Evolutionary conservation across 2,797 vertebrate genomes (phyloP).

Genomic region (Danio kyathit): DNA sequence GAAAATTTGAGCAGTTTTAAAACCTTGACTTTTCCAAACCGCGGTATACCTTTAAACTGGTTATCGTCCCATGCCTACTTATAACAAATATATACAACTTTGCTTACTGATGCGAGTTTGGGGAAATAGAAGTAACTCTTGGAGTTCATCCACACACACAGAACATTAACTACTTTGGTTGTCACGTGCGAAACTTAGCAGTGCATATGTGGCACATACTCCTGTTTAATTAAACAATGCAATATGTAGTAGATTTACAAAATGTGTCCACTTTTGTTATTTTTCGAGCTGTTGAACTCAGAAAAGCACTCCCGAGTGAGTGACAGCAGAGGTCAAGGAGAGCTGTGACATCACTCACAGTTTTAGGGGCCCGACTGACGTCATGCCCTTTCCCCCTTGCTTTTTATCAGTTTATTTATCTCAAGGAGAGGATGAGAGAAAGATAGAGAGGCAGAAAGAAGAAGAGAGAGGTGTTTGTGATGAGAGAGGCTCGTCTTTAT

Average conservation of each 20-base stretch:
- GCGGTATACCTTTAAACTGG: too few species aligned
- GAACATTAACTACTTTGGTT: not conserved
- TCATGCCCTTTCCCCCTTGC: conserved; percentile 43
- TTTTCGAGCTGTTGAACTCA: conserved; percentile 9
- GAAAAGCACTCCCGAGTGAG: conserved; percentile 25
- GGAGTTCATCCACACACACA: not conserved
- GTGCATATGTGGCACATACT: conserved; percentile 5
- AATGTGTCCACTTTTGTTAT: conserved; percentile 1
- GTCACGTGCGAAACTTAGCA: not conserved
- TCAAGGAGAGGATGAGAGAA: conserved; percentile 39
- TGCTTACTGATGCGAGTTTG: not conserved
- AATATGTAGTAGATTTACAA: conserved; percentile 14
- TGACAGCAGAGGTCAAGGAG: conserved; percentile 44
- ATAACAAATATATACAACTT: not conserved
- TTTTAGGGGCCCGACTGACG: conserved; percentile 48
- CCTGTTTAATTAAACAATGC: not conserved
- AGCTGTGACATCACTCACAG: conserved; percentile 45
- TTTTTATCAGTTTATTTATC: conserved; percentile 58
- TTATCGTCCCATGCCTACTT: too few species aligned
- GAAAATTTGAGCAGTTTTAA: too few species aligned
- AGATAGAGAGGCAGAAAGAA: conserved; percentile 40
- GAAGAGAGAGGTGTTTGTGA: conserved; percentile 57
- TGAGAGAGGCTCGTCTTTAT: conserved; percentile 51
- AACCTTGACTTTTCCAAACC: too few species aligned
- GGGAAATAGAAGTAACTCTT: not conserved